Conservation (phyloP, 2,797 vertebrate genomes). For the Tenualosa ilisha region DNA sequence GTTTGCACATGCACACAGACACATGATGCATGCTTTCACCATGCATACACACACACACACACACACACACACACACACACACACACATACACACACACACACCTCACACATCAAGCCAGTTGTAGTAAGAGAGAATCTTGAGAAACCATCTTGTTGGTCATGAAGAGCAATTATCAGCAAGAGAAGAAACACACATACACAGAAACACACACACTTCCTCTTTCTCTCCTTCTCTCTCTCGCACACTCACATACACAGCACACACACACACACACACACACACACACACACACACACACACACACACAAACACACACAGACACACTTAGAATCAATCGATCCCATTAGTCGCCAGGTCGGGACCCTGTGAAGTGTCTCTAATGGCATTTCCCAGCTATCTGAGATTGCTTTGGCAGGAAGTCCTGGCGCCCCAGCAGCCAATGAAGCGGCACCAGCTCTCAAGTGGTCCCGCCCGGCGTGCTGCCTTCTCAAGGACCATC, state of each 20-base stretch:
- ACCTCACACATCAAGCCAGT: background rate
- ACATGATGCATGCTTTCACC: background rate
- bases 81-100: too few species aligned
- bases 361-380: slow-evolving; percentile 34
- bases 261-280: too few species aligned
- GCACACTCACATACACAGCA: too few species aligned
- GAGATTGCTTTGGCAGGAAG: slow-evolving; percentile 42
- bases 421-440: background rate
- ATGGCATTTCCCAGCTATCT: slow-evolving; percentile 33
- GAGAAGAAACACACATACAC: background rate
- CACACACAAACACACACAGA: background rate
- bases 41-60: background rate
- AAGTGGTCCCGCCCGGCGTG: background rate
- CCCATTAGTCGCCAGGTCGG: slow-evolving; percentile 34
- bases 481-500: slow-evolving; percentile 23
- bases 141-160: background rate
- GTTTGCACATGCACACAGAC: too few species aligned
- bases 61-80: too few species aligned
- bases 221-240: background rate
- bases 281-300: too few species aligned
- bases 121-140: background rate
- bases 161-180: slow-evolving; percentile 8
- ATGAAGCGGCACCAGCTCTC: slow-evolving; percentile 12
- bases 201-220: background rate
- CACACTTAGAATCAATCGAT: slow-evolving; percentile 30